Percentiles rank a stretch among this genome's conserved stretches.
Conservation (phyloP, 2,888 invertebrate genomes). For the Diplolepis rosae region DNA sequence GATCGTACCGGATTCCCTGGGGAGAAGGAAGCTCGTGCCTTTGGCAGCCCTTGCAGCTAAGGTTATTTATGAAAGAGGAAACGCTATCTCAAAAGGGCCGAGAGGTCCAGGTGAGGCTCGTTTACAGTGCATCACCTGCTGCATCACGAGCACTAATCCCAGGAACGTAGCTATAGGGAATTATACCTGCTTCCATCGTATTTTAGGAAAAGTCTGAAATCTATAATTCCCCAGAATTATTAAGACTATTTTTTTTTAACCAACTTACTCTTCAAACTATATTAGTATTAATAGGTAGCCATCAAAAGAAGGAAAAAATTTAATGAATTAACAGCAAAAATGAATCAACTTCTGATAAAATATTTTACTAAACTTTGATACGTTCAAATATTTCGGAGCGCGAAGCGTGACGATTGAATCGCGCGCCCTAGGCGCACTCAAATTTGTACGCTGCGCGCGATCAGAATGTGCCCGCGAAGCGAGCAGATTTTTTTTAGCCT, state of each 20-base stretch:
- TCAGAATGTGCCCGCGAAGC: too few species aligned
- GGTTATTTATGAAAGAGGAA: conserved; percentile 54
- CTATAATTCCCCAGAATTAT: too few species aligned
- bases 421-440: too few species aligned
- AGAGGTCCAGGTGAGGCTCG: conserved; percentile 58
- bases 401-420: too few species aligned
- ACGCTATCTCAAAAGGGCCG: conserved; percentile 43
- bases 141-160: conserved; percentile 45
- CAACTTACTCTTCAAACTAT: too few species aligned
- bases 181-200: neutral
- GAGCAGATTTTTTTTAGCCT: too few species aligned
- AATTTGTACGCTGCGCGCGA: too few species aligned
- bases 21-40: conserved; percentile 9
- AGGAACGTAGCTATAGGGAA: neutral
- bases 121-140: conserved; percentile 60
- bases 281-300: neutral
- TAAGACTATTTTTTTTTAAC: too few species aligned
- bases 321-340: neutral
- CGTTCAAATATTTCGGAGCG: too few species aligned
- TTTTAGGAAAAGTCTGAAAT: neutral
- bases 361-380: too few species aligned
- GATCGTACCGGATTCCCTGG: conserved; percentile 11
- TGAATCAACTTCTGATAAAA: too few species aligned
- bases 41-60: conserved; percentile 2
- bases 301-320: neutral